These are phyloP conservation scores for Alouatta palliata DNA, from an alignment of 2,113 vertebrate genomes.

Conservation along the genomic window DNA sequence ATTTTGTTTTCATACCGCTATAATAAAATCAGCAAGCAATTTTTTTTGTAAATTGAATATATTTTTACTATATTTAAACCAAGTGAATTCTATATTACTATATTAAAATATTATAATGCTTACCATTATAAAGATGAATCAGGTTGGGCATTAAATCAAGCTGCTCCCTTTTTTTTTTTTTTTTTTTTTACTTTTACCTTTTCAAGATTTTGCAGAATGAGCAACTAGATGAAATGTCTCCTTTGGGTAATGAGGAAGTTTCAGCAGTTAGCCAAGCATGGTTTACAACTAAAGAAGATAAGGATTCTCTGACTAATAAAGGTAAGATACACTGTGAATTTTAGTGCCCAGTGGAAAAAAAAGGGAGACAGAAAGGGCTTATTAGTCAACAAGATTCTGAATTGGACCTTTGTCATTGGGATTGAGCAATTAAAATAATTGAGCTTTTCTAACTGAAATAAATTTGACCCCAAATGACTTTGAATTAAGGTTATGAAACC, in stretches of 20 bases:
- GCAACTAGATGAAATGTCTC: slow-evolving; percentile 87
- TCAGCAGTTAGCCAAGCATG: slow-evolving; percentile 98
- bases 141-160: neutral
- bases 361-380: neutral
- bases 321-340: slow-evolving; percentile 83
- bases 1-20: neutral
- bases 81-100: neutral
- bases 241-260: slow-evolving; percentile 90
- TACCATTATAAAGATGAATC: neutral
- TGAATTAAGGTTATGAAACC: neutral
- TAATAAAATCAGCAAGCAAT: slow-evolving; percentile 11
- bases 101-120: slow-evolving; percentile 29
- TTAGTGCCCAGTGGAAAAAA: neutral
- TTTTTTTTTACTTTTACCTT: slow-evolving; percentile 46
- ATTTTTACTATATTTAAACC: neutral
- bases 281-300: slow-evolving; percentile 99
- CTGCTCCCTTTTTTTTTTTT: neutral
- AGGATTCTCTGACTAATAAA: slow-evolving; percentile 97
- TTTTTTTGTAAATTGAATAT: neutral
- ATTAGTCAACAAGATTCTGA: neutral
- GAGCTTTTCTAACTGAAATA: slow-evolving; percentile 13
- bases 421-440: neutral
- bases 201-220: slow-evolving; percentile 94
- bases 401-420: neutral
- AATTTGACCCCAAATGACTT: slow-evolving; percentile 22